These are phyloP conservation scores for Thinocorus orbignyianus DNA, from an alignment of 2,113 vertebrate genomes.

Conservation along the genomic window DNA sequence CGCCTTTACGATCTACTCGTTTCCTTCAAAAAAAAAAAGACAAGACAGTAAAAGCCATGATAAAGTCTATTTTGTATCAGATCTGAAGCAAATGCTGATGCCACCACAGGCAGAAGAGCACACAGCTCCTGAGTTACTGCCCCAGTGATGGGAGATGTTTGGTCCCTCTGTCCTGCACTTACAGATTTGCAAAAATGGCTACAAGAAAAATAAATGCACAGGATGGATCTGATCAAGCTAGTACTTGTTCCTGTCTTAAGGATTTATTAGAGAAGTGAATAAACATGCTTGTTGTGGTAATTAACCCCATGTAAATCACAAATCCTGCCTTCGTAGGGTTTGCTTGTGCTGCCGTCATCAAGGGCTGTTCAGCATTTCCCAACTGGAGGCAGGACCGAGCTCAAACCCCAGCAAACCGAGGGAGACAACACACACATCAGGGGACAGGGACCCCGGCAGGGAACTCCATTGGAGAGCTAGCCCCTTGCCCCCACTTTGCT, in stretches of 20 bases:
- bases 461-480: background rate
- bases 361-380: slow-evolving; percentile 2
- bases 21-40: background rate
- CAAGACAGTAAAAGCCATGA: background rate
- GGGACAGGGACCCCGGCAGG: background rate
- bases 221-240: slow-evolving; percentile 45
- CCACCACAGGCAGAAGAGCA: background rate
- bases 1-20: background rate
- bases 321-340: slow-evolving; percentile 7
- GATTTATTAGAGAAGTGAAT: slow-evolving; percentile 57
- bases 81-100: background rate
- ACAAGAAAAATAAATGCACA: background rate
- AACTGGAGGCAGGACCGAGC: background rate
- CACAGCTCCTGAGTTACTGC: background rate
- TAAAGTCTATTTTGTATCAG: background rate
- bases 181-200: slow-evolving; percentile 4
- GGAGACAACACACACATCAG: background rate
- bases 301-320: slow-evolving; percentile 37
- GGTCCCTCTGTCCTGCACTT: background rate
- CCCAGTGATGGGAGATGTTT: background rate
- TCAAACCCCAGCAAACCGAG: background rate
- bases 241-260: slow-evolving; percentile 32
- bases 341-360: slow-evolving; percentile 24
- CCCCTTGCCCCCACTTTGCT: background rate
- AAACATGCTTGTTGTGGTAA: slow-evolving; percentile 58